Conservation (phyloP, 1,140 invertebrate genomes). For the Hydropsyche tenuis region DNA sequence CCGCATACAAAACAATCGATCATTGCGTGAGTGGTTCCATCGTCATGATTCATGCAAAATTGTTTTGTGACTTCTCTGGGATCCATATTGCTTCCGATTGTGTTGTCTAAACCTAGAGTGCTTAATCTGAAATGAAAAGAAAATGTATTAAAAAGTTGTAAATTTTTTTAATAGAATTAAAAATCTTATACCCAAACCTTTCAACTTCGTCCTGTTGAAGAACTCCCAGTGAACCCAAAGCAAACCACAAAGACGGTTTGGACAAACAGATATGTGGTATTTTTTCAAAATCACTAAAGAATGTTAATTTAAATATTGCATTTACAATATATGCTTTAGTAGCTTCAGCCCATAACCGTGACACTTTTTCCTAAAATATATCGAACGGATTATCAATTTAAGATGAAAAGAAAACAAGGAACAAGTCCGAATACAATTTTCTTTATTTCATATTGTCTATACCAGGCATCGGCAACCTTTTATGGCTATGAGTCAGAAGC, state of each 20-base stretch:
- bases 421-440: not conserved
- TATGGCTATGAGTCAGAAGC: no score
- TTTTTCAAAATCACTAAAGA: slow-evolving; percentile 77
- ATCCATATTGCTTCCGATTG: slow-evolving; percentile 3
- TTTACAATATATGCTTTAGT: slow-evolving; percentile 92
- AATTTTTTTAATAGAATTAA: not conserved
- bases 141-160: no score
- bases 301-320: slow-evolving; percentile 85
- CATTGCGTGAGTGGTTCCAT: slow-evolving; percentile 91
- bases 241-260: slow-evolving; percentile 88
- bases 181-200: slow-evolving; percentile 64
- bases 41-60: slow-evolving; percentile 95
- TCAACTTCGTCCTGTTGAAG: slow-evolving; percentile 91
- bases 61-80: slow-evolving; percentile 53
- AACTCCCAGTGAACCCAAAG: slow-evolving; percentile 91
- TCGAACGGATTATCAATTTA: not conserved
- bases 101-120: slow-evolving; percentile 27
- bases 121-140: slow-evolving; percentile 30
- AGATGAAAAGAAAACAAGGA: not conserved
- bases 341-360: slow-evolving; percentile 84
- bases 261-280: slow-evolving; percentile 78
- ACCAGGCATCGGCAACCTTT: no score
- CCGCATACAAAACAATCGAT: slow-evolving; percentile 92
- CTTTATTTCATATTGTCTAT: not conserved
- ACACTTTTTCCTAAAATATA: slow-evolving; percentile 76